A percentile compares a stretch with the other conserved stretches of the same genome.
These are phyloP conservation scores for Cyprinodon tularosa DNA, from an alignment of 2,113 vertebrate genomes.

Conservation along the genomic window DNA sequence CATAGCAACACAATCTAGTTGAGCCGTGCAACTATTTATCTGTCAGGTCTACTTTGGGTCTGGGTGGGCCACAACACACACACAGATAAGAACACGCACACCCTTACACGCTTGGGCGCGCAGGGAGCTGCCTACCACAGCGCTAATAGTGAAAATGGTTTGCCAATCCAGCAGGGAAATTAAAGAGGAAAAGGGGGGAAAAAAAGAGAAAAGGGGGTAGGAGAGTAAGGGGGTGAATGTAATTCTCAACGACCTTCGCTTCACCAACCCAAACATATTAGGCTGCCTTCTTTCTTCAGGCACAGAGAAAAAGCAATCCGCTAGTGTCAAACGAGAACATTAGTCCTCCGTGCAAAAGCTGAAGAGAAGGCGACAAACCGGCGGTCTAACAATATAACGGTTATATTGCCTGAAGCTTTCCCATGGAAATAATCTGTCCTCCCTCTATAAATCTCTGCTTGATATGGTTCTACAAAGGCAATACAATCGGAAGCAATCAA, in stretches of 20 bases:
- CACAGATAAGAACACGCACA: conserved; percentile 35
- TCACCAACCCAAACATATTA: conserved; percentile 76
- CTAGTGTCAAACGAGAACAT: conserved; percentile 78
- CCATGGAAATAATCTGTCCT: conserved; percentile 74
- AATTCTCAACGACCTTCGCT: conserved; percentile 79
- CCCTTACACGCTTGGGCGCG: conserved; percentile 38
- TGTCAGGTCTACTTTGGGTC: conserved; percentile 45
- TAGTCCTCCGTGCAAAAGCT: conserved; percentile 69
- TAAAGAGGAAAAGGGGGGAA: conserved; percentile 60
- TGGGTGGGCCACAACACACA: conserved; percentile 49
- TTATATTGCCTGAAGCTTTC: conserved; percentile 72
- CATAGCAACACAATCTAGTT: conserved; percentile 56
- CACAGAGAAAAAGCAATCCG: conserved; percentile 74
- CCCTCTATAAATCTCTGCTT: conserved; percentile 65
- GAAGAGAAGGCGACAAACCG: conserved; percentile 77
- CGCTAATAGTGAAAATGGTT: conserved; percentile 73
- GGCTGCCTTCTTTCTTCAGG: conserved; percentile 74
- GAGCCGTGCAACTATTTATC: conserved; percentile 54
- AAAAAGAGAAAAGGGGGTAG: conserved; percentile 5
- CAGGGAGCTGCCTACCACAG: conserved; percentile 51
- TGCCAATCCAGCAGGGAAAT: conserved; percentile 80
- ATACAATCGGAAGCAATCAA: conserved; percentile 66
- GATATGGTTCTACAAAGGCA: conserved; percentile 68
- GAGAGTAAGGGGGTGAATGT: conserved; percentile 55
- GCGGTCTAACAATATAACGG: conserved; percentile 73